Evolutionary conservation across 2,113 vertebrate species (phyloP).

Genomic region (Ictalurus furcatus): DNA sequence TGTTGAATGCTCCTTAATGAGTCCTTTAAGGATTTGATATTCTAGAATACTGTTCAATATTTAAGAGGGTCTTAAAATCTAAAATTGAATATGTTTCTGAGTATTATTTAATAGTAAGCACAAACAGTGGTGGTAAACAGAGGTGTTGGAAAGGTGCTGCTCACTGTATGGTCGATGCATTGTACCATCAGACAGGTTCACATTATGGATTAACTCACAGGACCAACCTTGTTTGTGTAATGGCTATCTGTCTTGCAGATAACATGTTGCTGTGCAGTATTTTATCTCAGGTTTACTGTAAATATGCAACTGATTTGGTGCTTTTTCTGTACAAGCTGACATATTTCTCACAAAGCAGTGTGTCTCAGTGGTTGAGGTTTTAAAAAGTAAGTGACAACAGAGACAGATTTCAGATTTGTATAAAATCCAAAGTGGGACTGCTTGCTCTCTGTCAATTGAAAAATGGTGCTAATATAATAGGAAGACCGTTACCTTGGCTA

Average conservation of each 20-base stretch:
- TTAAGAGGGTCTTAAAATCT: background rate
- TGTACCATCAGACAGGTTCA: background rate
- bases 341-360: background rate
- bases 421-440: background rate
- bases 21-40: background rate
- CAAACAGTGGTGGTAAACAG: background rate
- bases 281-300: background rate
- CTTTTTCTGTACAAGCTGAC: background rate
- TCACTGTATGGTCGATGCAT: background rate
- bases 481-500: background rate
- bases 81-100: too few relatives aligned
- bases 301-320: background rate
- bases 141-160: background rate
- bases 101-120: background rate
- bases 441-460: background rate
- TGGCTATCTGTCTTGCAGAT: background rate
- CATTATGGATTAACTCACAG: background rate
- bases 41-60: background rate
- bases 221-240: background rate
- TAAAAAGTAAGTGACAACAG: background rate
- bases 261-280: background rate
- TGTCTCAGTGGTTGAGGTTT: background rate
- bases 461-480: background rate
- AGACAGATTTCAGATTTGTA: background rate
- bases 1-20: background rate